Conservation (phyloP, 2,113 vertebrate genomes). For the Bos taurus region DNA sequence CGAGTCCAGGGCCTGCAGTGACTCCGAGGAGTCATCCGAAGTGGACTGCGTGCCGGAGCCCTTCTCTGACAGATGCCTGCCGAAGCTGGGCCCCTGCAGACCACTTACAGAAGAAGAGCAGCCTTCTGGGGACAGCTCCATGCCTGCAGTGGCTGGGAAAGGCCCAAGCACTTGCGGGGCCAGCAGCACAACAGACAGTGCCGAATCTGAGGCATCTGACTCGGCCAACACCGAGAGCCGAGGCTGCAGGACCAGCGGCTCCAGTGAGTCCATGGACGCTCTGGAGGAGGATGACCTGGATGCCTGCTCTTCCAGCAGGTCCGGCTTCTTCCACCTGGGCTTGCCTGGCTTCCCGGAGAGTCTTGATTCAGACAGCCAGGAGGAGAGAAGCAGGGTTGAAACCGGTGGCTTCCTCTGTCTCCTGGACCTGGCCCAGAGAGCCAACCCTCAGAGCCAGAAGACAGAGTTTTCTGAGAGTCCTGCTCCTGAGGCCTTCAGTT, state of each 20-base stretch:
- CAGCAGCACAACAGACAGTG: constrained; percentile 73
- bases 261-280: constrained; percentile 91
- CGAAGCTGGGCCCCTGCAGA: constrained; percentile 64
- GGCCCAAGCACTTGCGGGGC: background rate
- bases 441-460: constrained; percentile 62
- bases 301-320: constrained; percentile 82
- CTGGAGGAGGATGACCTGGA: constrained; percentile 90
- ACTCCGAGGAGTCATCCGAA: constrained; percentile 92
- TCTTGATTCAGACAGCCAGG: background rate
- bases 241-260: constrained; percentile 89
- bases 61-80: constrained; percentile 58
- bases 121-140: background rate
- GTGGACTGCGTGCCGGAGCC: constrained; percentile 85
- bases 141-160: background rate
- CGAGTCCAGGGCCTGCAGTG: constrained; percentile 91
- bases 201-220: constrained; percentile 86
- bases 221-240: constrained; percentile 87
- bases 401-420: constrained; percentile 81
- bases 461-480: constrained; percentile 52
- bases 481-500: constrained; percentile 72
- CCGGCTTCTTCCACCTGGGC: constrained; percentile 78
- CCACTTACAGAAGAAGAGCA: constrained; percentile 73
- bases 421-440: constrained; percentile 80
- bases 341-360: constrained; percentile 78
- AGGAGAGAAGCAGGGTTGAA: constrained; percentile 63